A percentile compares a stretch with the other conserved stretches of the same genome.
Evolutionary conservation across 2,113 vertebrate genomes (phyloP).

Genomic region (Callorhinus ursinus): DNA sequence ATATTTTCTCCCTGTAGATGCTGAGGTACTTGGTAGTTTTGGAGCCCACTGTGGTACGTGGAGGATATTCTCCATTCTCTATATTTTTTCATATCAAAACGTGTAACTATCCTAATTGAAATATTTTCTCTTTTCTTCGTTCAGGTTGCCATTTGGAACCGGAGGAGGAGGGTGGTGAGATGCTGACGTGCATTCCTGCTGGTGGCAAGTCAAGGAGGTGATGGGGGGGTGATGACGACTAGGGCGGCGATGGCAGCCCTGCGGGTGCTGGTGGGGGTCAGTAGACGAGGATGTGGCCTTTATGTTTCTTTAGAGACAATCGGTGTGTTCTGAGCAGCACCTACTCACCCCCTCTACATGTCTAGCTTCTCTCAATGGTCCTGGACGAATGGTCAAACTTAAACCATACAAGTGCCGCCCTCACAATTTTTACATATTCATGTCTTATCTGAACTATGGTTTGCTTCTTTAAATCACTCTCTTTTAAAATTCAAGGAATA

Average conservation of each 20-base stretch:
- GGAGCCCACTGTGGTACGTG: neutral
- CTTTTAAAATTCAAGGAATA: neutral
- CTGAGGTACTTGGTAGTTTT: neutral
- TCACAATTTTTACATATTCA: neutral
- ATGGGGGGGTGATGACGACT: neutral
- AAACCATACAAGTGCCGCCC: neutral
- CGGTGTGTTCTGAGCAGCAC: neutral
- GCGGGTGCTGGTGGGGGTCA: no score
- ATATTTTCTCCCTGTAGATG: neutral
- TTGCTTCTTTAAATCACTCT: neutral
- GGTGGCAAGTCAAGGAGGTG: neutral
- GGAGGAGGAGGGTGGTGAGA: neutral
- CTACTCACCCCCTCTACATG: fast-evolving
- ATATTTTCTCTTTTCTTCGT: neutral
- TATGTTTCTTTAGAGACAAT: neutral
- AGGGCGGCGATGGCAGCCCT: neutral
- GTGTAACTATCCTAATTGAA: neutral
- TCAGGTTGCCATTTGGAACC: neutral
- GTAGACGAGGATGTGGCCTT: neutral
- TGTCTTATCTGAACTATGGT: neutral
- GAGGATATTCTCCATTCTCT: neutral
- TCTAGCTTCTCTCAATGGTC: neutral
- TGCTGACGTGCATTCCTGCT: no score
- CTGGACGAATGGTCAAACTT: neutral
- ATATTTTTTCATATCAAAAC: neutral